Percentiles rank a stretch among this genome's conserved stretches.
phyloP scores from a whole-genome alignment of 2,113 vertebrate species.

The Dryoscopus gambensis region DNA sequence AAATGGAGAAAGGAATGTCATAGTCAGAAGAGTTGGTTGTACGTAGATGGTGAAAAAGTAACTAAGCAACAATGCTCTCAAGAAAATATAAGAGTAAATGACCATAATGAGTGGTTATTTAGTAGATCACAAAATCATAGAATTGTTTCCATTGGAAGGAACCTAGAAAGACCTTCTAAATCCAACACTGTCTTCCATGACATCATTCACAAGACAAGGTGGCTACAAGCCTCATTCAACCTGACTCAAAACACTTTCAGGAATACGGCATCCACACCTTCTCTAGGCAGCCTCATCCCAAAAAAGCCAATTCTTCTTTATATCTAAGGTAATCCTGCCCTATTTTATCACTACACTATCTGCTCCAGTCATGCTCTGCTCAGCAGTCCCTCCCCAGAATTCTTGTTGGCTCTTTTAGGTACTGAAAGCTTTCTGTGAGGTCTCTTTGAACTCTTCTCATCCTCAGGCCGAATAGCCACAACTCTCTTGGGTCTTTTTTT shows the following conservation, averaged over 20 bases:
- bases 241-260: neutral
- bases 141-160: neutral
- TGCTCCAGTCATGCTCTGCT: neutral
- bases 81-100: neutral
- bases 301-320: neutral
- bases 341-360: neutral
- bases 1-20: neutral
- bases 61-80: neutral
- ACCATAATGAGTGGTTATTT: neutral
- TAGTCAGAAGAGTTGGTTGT: accelerated
- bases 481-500: neutral
- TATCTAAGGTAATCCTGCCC: neutral
- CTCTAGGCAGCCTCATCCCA: accelerated
- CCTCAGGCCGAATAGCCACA: neutral
- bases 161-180: neutral
- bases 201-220: accelerated
- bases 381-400: neutral
- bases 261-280: accelerated
- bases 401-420: neutral
- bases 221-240: neutral
- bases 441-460: neutral
- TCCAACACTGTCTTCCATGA: neutral
- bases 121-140: neutral
- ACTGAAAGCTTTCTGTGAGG: neutral
- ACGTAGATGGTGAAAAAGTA: neutral